A percentile compares a stretch with the other conserved stretches of the same genome.
Conservation (phyloP, 1,140 invertebrate genomes). For the Drosophila malerkotliana region DNA sequence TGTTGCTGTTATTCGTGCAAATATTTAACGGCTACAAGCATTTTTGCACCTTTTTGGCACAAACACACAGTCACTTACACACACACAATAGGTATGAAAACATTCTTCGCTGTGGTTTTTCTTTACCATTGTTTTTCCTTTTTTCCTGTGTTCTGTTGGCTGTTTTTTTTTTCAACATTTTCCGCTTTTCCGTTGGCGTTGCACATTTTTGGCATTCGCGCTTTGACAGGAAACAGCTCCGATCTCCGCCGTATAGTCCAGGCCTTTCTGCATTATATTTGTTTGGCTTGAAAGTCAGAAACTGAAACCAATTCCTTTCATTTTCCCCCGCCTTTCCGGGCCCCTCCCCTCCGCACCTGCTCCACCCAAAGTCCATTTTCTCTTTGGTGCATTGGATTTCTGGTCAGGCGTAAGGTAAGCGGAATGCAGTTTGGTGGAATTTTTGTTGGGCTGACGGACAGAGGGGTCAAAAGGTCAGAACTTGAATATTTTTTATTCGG, state of each 20-base stretch:
- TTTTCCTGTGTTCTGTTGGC: not conserved
- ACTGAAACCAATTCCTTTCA: conserved; percentile 30
- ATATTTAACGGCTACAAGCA: conserved; percentile 80
- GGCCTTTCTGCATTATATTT: conserved; percentile 39
- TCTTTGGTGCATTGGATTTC: conserved; percentile 50
- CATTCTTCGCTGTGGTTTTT: conserved; percentile 76
- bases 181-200: conserved; percentile 62
- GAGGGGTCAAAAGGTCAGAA: conserved; percentile 12
- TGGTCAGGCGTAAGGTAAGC: conserved; percentile 17
- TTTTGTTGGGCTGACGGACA: not conserved
- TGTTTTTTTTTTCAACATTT: conserved; percentile 31
- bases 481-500: not conserved
- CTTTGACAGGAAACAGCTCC: conserved; percentile 65
- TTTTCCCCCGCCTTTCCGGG: conserved; percentile 2
- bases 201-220: conserved; percentile 79
- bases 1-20: conserved; percentile 69
- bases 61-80: conserved; percentile 8
- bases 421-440: conserved; percentile 33
- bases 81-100: conserved; percentile 70
- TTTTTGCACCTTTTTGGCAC: conserved; percentile 69
- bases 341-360: not conserved
- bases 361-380: not conserved
- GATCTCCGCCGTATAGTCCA: not conserved
- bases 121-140: conserved; percentile 54
- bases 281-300: conserved; percentile 6